These are phyloP conservation scores for Zelleria hepariella DNA, from an alignment of 2,888 invertebrate genomes.

Conservation along the genomic window DNA sequence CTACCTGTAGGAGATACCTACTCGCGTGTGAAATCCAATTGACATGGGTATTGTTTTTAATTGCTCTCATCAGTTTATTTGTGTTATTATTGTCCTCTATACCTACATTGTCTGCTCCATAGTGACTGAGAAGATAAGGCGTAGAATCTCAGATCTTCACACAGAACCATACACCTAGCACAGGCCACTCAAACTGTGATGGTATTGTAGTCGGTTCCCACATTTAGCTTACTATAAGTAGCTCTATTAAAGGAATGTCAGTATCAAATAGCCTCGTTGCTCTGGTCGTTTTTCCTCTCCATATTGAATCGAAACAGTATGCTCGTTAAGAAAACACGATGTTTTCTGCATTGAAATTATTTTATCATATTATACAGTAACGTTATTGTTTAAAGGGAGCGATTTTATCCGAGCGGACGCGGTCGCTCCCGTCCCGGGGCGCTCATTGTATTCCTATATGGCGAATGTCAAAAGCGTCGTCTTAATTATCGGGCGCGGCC, in stretches of 20 bases:
- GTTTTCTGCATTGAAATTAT: conserved; percentile 64
- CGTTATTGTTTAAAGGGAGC: conserved; percentile 65
- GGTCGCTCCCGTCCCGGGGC: conserved; percentile 54
- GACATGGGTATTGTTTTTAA: conserved; percentile 15
- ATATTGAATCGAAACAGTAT: conserved; percentile 13
- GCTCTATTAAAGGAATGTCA: not conserved
- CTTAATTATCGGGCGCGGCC: conserved; percentile 69
- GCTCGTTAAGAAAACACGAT: conserved; percentile 63
- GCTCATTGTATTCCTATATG: conserved; percentile 72
- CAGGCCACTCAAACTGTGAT: not conserved
- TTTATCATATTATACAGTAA: conserved; percentile 60
- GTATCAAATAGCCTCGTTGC: not conserved
- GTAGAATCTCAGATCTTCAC: no score
- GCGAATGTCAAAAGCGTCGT: conserved; percentile 72
- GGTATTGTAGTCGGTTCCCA: not conserved
- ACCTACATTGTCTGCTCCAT: not conserved
- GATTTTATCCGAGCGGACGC: conserved; percentile 56
- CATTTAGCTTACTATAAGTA: not conserved
- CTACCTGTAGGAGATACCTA: not conserved
- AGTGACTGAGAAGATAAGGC: not conserved
- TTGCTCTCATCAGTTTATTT: not conserved
- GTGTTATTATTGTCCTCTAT: not conserved
- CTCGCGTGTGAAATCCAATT: not conserved
- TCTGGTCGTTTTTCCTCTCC: not conserved
- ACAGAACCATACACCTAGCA: no score